A percentile compares a stretch with the other conserved stretches of the same genome.
Evolutionary conservation across 1,140 invertebrate species (phyloP).

Genomic region (Drosophila rufa): DNA sequence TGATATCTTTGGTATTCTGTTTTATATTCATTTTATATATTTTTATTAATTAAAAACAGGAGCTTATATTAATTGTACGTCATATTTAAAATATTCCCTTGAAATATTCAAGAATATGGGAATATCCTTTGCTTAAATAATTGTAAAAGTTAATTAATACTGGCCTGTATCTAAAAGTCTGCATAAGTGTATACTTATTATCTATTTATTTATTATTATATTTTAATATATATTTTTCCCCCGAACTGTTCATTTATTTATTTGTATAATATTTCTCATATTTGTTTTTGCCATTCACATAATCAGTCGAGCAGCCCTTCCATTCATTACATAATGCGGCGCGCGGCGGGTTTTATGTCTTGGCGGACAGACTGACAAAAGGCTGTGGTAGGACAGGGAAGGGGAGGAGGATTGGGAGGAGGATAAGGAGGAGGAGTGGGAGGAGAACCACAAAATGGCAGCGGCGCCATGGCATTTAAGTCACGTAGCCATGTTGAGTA

Average conservation of each 20-base stretch:
- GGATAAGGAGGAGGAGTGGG: no score
- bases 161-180: no score
- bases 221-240: no score
- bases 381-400: neutral
- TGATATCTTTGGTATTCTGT: no score
- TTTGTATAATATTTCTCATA: neutral
- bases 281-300: slow-evolving; percentile 48
- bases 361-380: slow-evolving; percentile 22
- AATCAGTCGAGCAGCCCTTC: slow-evolving; percentile 54
- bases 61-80: no score
- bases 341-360: slow-evolving; percentile 54
- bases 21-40: no score
- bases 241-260: neutral
- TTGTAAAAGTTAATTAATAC: neutral
- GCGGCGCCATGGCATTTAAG: slow-evolving; percentile 70
- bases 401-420: neutral
- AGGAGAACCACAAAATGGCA: slow-evolving; percentile 60
- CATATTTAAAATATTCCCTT: no score
- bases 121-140: no score
- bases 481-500: slow-evolving; percentile 79
- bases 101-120: no score
- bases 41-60: no score
- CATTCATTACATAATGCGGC: slow-evolving; percentile 76
- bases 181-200: neutral
- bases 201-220: no score